Conservation (phyloP, 2,888 invertebrate genomes). For the Philonicus albiceps region DNA sequence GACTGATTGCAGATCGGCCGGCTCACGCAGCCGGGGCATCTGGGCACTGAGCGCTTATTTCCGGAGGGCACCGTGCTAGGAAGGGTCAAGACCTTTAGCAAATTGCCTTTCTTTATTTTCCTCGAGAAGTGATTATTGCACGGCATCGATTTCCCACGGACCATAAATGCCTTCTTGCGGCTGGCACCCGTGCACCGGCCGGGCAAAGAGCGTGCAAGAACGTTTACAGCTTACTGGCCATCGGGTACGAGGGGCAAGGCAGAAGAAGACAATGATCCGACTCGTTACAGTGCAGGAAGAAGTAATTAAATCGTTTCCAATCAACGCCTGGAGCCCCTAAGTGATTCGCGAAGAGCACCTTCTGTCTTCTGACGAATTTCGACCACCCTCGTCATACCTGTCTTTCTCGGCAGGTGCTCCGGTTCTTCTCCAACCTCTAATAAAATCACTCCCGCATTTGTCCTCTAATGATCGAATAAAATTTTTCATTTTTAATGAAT, state of each 20-base stretch:
- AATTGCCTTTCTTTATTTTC: slow-evolving; percentile 18
- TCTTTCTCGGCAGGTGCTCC: background rate
- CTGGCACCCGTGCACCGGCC: background rate
- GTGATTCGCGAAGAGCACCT: background rate
- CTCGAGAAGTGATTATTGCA: slow-evolving; percentile 14
- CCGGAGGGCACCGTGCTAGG: background rate
- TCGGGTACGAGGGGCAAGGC: background rate
- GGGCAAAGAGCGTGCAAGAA: background rate
- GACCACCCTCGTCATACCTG: background rate
- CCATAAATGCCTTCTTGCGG: background rate
- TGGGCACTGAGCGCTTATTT: background rate
- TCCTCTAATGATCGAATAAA: slow-evolving; percentile 29
- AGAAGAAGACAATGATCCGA: background rate
- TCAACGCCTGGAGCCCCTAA: background rate
- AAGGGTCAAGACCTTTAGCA: slow-evolving; percentile 18
- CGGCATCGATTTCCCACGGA: background rate
- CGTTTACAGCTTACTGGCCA: background rate
- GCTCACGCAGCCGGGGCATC: background rate
- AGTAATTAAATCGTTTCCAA: slow-evolving; percentile 22
- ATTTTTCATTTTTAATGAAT: slow-evolving; percentile 45
- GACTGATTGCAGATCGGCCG: slow-evolving; percentile 15
- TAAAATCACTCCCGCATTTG: slow-evolving; percentile 32
- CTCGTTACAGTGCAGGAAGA: background rate
- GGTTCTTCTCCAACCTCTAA: background rate
- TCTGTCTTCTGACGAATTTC: slow-evolving; percentile 2